Evolutionary conservation across 2,888 invertebrate species (phyloP).

Genomic region (Boloria selene): DNA sequence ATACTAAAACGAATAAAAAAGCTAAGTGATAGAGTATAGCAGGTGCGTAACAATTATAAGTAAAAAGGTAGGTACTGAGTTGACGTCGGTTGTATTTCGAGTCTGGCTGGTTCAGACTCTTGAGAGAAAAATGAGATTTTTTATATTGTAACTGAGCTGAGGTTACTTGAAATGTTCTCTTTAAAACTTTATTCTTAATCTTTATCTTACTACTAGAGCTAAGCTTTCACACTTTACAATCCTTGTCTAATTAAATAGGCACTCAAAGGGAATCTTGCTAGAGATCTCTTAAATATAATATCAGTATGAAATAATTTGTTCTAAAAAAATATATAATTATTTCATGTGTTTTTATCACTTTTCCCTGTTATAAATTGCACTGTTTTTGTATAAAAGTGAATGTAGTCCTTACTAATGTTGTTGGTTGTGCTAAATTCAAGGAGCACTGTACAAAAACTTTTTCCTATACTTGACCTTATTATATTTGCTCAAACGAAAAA

Average conservation of each 20-base stretch:
- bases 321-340: too few relatives aligned
- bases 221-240: constrained; percentile 10
- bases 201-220: constrained; percentile 5
- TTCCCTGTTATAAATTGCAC: too few relatives aligned
- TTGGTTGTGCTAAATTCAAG: constrained; percentile 22
- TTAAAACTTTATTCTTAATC: constrained; percentile 20
- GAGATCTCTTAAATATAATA: constrained; percentile 3
- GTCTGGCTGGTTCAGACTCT: constrained; percentile 26
- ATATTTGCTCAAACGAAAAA: constrained; percentile 63
- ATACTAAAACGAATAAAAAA: not conserved
- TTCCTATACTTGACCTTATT: constrained; percentile 33
- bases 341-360: too few relatives aligned
- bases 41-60: not conserved
- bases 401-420: not conserved
- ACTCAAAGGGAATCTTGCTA: constrained; percentile 3
- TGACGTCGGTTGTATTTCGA: constrained; percentile 10
- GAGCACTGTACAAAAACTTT: constrained; percentile 19
- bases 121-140: not conserved
- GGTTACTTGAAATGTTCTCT: constrained; percentile 6
- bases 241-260: constrained; percentile 5
- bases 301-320: not conserved
- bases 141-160: constrained; percentile 7
- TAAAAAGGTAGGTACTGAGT: not conserved
- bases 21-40: not conserved
- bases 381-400: too few relatives aligned